These are phyloP conservation scores for Melanostoma mellinum DNA, from an alignment of 2,888 invertebrate genomes.

Conservation along the genomic window DNA sequence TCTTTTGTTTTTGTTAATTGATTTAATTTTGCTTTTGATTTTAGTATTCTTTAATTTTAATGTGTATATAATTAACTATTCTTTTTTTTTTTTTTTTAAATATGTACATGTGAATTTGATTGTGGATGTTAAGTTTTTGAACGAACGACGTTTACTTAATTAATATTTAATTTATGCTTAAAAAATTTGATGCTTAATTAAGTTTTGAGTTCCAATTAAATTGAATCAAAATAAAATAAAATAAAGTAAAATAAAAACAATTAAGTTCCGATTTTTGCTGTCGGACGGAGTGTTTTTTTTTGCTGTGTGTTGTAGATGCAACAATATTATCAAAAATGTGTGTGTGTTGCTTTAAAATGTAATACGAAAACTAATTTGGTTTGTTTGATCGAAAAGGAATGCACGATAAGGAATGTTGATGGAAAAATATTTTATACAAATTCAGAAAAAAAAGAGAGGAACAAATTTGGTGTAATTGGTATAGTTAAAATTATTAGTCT, in stretches of 20 bases:
- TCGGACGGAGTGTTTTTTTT: constrained; percentile 60
- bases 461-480: no score
- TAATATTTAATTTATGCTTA: neutral
- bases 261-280: constrained; percentile 58
- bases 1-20: constrained; percentile 11
- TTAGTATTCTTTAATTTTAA: neutral
- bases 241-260: neutral
- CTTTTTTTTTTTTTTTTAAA: constrained; percentile 25
- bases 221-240: neutral
- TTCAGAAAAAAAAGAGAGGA: no score
- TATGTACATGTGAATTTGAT: constrained; percentile 56
- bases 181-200: no score
- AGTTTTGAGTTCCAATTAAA: no score
- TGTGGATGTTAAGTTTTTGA: constrained; percentile 26
- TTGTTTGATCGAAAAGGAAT: no score
- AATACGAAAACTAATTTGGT: no score
- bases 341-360: no score
- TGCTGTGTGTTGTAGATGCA: constrained; percentile 5
- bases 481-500: no score
- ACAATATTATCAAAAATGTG: neutral
- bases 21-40: constrained; percentile 31
- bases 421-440: no score
- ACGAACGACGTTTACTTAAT: constrained; percentile 18
- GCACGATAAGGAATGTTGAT: no score
- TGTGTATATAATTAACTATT: neutral